Evolutionary conservation across 2,888 invertebrate species (phyloP).

Genomic region (Xestia xanthographa): DNA sequence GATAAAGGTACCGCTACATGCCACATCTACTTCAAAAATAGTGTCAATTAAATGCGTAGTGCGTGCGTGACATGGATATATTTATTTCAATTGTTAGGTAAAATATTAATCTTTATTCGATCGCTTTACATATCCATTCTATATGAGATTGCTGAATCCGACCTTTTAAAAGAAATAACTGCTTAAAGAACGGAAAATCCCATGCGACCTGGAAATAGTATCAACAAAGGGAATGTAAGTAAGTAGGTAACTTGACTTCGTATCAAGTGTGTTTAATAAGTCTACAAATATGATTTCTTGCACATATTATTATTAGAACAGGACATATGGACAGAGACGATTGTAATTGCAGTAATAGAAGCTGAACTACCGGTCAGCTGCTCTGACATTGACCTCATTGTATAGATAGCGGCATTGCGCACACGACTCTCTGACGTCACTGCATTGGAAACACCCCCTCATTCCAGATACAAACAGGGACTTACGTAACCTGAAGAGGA

Average conservation of each 20-base stretch:
- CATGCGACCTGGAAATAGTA: slow-evolving; percentile 23
- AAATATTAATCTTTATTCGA: slow-evolving; percentile 23
- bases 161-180: slow-evolving; percentile 28
- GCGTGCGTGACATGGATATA: slow-evolving; percentile 2
- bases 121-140: slow-evolving; percentile 9
- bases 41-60: slow-evolving; percentile 45
- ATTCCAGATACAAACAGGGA: slow-evolving; percentile 48
- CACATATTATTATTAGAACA: slow-evolving; percentile 59
- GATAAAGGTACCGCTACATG: slow-evolving; percentile 37
- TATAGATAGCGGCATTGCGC: slow-evolving; percentile 80
- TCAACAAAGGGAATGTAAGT: slow-evolving; percentile 6
- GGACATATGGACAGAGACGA: slow-evolving; percentile 57
- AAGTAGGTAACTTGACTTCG: slow-evolving; percentile 3
- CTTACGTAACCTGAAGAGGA: slow-evolving; percentile 36
- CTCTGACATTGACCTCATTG: slow-evolving; percentile 86
- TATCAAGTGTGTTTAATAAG: slow-evolving; percentile 14
- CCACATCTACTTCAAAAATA: slow-evolving; percentile 47
- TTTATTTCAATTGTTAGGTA: slow-evolving; percentile 6
- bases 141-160: background rate
- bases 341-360: slow-evolving; percentile 73
- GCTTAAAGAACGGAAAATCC: slow-evolving; percentile 28
- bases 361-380: slow-evolving; percentile 78
- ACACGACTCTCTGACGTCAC: slow-evolving; percentile 68
- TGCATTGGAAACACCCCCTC: slow-evolving; percentile 64
- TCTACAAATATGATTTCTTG: slow-evolving; percentile 40